Evolutionary conservation across 2,797 vertebrate genomes (phyloP).

Genomic region (Sebastes oblongus): DNA sequence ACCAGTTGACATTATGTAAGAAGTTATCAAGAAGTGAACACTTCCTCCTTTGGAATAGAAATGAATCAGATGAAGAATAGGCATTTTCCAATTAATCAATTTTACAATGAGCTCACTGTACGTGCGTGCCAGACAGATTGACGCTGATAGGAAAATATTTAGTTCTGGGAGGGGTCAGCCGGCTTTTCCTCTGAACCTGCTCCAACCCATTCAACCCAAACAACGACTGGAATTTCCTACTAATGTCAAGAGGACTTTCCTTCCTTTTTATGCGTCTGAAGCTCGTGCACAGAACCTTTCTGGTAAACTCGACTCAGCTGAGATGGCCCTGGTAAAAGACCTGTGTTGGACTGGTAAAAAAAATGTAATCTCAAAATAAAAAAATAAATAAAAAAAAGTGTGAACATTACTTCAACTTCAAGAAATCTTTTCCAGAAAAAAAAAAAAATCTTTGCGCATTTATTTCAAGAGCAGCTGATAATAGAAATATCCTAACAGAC

Average conservation of each 20-base stretch:
- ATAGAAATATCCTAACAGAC: background rate
- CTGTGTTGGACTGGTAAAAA: background rate
- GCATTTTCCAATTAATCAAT: background rate
- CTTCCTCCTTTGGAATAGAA: background rate
- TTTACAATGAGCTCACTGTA: background rate
- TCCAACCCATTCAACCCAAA: slow-evolving; percentile 54
- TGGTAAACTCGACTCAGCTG: background rate
- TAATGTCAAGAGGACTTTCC: slow-evolving; percentile 17
- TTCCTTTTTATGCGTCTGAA: slow-evolving; percentile 15
- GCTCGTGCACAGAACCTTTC: background rate
- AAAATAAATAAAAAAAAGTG: rapidly evolving
- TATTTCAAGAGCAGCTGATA: background rate
- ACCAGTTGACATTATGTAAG: background rate
- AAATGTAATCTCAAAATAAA: background rate
- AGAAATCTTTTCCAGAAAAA: background rate
- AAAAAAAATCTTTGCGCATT: background rate
- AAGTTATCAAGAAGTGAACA: background rate
- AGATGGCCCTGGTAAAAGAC: background rate
- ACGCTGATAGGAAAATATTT: slow-evolving; percentile 41
- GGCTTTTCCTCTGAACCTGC: slow-evolving; percentile 35
- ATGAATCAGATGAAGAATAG: background rate
- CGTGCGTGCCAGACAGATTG: slow-evolving; percentile 9
- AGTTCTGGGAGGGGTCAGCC: background rate
- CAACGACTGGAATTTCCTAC: slow-evolving; percentile 55
- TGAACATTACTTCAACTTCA: background rate